Evolutionary conservation across 35 echinoderm and acorn worm genomes (phyloP).

Genomic region (Holothuria glaberrima): DNA sequence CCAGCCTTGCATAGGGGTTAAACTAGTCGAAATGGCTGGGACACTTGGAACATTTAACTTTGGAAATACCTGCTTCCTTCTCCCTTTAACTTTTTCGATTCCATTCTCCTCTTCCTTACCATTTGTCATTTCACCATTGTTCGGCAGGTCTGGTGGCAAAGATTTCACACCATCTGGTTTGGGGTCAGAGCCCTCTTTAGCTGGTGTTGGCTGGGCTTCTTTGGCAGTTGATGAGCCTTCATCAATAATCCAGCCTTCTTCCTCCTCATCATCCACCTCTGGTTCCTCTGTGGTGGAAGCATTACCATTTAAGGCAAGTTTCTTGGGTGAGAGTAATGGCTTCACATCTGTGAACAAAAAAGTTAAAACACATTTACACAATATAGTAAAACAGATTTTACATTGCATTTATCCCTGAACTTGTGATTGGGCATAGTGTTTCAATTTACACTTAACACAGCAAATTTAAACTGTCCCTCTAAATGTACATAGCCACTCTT

Average conservation of each 20-base stretch:
- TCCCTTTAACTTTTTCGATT: background rate
- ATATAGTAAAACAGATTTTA: background rate
- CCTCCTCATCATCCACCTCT: conserved; percentile 21
- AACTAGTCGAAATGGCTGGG: conserved; percentile 22
- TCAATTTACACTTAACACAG: too few species aligned
- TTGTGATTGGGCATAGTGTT: too few species aligned
- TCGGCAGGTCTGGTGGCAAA: background rate
- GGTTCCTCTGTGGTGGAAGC: conserved; percentile 7
- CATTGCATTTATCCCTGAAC: too few species aligned
- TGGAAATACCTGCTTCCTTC: conserved; percentile 40
- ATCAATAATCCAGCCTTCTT: conserved; percentile 54
- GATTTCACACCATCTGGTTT: background rate
- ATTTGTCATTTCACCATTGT: background rate
- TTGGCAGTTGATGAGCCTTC: background rate
- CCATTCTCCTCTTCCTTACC: background rate
- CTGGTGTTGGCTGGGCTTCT: too few species aligned
- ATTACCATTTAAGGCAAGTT: conserved; percentile 32
- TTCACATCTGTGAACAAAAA: conserved; percentile 10
- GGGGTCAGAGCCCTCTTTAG: too few species aligned
- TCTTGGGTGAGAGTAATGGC: conserved; percentile 34
- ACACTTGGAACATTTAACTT: conserved; percentile 4
- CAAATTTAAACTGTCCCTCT: too few species aligned
- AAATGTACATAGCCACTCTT: too few species aligned
- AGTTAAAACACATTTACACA: background rate
- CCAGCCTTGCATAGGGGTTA: conserved; percentile 45